Percentiles rank a stretch among this genome's conserved stretches.
Evolutionary conservation across 2,888 invertebrate species (phyloP).

Genomic region (Agrochola litura): DNA sequence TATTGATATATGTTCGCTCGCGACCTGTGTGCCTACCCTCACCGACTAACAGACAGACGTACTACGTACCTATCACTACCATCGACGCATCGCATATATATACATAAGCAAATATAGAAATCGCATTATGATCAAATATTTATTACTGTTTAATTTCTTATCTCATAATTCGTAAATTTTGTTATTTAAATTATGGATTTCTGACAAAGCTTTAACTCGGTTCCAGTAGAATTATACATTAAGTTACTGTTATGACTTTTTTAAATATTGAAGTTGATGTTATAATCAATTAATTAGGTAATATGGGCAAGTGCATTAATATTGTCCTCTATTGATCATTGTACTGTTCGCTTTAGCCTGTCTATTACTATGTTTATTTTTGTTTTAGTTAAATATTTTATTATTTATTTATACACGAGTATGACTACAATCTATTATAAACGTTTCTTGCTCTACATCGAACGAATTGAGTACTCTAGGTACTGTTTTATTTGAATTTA

Average conservation of each 20-base stretch:
- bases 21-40: constrained; percentile 62
- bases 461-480: constrained; percentile 78
- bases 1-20: constrained; percentile 78
- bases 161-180: constrained; percentile 88
- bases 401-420: constrained; percentile 89
- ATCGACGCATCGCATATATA: constrained; percentile 80
- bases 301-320: constrained; percentile 90
- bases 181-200: constrained; percentile 90
- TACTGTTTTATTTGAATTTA: constrained; percentile 74
- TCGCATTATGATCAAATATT: constrained; percentile 90
- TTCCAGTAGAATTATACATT: constrained; percentile 90
- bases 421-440: constrained; percentile 80
- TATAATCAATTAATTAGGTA: constrained; percentile 90
- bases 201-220: constrained; percentile 90
- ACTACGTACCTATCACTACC: constrained; percentile 74
- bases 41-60: constrained; percentile 53
- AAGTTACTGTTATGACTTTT: constrained; percentile 90
- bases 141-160: constrained; percentile 89
- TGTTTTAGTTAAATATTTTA: constrained; percentile 90
- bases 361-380: constrained; percentile 86
- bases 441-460: constrained; percentile 81
- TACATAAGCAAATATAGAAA: constrained; percentile 81
- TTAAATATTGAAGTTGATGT: constrained; percentile 90
- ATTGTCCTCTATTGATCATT: constrained; percentile 88
- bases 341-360: constrained; percentile 88